phyloP scores from a whole-genome alignment of 2,888 invertebrate genomes.

The Oligia fasciuncula region DNA sequence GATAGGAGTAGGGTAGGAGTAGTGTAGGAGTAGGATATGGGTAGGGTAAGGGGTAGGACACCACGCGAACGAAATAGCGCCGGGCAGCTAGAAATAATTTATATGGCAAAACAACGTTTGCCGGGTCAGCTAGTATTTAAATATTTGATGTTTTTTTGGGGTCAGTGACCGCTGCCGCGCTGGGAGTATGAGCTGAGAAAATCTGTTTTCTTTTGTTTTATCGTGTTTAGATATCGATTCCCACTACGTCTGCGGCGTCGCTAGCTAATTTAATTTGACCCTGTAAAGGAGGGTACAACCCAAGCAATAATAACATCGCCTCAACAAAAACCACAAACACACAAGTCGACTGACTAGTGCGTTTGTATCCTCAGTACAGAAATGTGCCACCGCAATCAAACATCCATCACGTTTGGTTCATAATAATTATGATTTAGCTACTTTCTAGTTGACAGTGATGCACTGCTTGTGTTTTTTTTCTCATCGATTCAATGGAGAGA shows the following conservation, averaged over 20 bases:
- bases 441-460: constrained; percentile 47
- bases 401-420: constrained; percentile 33
- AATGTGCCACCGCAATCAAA: constrained; percentile 39
- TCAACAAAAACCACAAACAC: constrained; percentile 29
- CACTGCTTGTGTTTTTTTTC: constrained; percentile 32
- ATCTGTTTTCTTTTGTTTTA: too few species aligned
- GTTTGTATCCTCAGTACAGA: not conserved
- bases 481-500: constrained; percentile 41
- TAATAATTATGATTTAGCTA: constrained; percentile 22
- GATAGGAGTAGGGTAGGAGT: too few species aligned
- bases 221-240: not conserved
- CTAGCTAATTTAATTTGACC: not conserved
- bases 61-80: too few species aligned
- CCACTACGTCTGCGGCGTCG: not conserved
- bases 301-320: not conserved
- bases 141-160: too few species aligned
- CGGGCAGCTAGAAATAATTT: too few species aligned
- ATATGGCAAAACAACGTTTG: too few species aligned
- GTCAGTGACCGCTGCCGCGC: too few species aligned
- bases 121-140: too few species aligned
- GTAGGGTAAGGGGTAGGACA: too few species aligned
- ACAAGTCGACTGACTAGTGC: not conserved
- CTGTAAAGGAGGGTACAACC: not conserved
- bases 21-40: too few species aligned
- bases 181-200: too few species aligned